Base-by-base conservation (phyloP, 2,888 invertebrate genomes). In the Leucophora obtusa region DNA sequence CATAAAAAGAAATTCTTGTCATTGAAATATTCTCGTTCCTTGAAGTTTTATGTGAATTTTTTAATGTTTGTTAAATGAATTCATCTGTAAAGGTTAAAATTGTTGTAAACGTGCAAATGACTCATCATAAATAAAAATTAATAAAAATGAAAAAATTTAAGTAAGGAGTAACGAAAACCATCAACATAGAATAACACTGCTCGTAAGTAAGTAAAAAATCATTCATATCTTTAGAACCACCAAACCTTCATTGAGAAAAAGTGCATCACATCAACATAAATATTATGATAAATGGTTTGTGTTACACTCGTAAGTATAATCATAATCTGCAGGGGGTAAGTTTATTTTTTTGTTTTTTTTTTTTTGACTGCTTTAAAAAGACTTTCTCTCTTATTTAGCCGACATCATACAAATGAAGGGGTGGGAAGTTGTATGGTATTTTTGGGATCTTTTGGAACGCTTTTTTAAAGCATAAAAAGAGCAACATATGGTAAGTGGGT, bases 41-140 rank as follows among this genome's bases (percentile, higher is more conserved):
- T 33, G 10, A 59, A 79, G 33, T 38, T 70, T 69, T 78, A 73
- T 66, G 59, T 63, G 58, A 51, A 54, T 24, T 59, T 68, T 71
- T 10, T 38, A 50, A 62, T 43, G 35, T 54, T 76, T 82, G 76
- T 82, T 85, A 84, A 87, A 85, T 87, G 88, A 87, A 88, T 87
- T 88, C 88, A 86, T 86, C 86, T 86, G 88, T 86, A 88, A 87
- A 87, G 87, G 88, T 88, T 87, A 85, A 87, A 87, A 85, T 86
- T 80, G 54, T 33, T 87, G 86, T 88, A 87, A 87, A 88, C 87
- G 89, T 89, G 88, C 88, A 88, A 89, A 88, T 88, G 88, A 88
- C 88, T 88, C 89, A 87, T 87, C 89, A 87, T 89, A 88, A 88
- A 89, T 88, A 89, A 88, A 77, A 89, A 88, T 89, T 89, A 88